phyloP scores from a whole-genome alignment of 2,888 invertebrate species.

The Pyrrhia umbra region DNA sequence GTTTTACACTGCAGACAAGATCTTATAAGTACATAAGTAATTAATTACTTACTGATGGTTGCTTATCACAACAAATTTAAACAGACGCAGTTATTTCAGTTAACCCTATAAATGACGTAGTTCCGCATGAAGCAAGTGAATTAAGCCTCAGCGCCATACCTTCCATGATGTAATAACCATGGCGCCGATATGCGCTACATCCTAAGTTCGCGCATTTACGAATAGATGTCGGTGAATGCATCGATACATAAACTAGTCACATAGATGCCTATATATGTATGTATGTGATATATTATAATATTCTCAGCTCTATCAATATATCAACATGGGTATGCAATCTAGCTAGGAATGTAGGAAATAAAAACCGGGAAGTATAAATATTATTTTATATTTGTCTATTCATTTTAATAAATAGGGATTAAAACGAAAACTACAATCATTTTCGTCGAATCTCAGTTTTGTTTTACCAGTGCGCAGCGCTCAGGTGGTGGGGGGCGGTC shows the following conservation, averaged over 20 bases:
- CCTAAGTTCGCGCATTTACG: constrained; percentile 3
- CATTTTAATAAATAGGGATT: constrained; percentile 76
- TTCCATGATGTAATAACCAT: constrained; percentile 7
- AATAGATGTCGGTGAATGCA: background rate
- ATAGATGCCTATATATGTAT: no score
- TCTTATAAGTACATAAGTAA: no score
- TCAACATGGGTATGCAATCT: background rate
- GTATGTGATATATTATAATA: background rate
- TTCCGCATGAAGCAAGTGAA: background rate
- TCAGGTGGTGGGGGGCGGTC: constrained; percentile 74
- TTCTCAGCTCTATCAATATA: background rate
- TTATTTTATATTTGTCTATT: constrained; percentile 80
- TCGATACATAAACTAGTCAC: background rate
- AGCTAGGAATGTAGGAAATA: constrained; percentile 8
- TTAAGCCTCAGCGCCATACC: background rate
- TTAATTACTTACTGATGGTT: no score
- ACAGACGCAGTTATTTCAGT: no score
- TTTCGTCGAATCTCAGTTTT: constrained; percentile 74
- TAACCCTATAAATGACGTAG: constrained; percentile 12
- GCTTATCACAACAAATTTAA: no score
- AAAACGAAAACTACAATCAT: constrained; percentile 83
- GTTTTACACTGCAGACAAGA: no score
- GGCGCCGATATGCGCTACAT: background rate
- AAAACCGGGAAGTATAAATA: constrained; percentile 64
- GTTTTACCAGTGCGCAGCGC: constrained; percentile 76